These are phyloP conservation scores for Triplophysa rosa DNA, from an alignment of 2,113 vertebrate genomes.

Conservation along the genomic window DNA sequence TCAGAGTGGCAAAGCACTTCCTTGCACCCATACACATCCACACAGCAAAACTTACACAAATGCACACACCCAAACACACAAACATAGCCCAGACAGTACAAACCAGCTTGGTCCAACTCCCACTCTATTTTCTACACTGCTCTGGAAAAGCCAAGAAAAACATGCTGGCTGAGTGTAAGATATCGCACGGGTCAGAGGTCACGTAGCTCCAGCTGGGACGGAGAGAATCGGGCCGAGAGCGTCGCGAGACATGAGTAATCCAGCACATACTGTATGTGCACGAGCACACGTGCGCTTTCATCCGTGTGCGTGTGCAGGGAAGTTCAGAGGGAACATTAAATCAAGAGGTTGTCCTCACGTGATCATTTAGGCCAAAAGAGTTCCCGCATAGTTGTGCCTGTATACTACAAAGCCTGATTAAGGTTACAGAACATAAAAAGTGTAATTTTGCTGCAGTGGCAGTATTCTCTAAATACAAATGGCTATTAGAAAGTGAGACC, in stretches of 20 bases:
- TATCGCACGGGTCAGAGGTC: slow-evolving; percentile 50
- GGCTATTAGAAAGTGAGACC: background rate
- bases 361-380: background rate
- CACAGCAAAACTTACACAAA: slow-evolving; percentile 7
- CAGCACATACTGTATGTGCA: slow-evolving; percentile 17
- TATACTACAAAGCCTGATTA: background rate
- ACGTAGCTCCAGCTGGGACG: slow-evolving; percentile 42
- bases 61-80: slow-evolving; percentile 28
- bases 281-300: slow-evolving; percentile 19
- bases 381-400: background rate
- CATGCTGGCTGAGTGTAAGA: slow-evolving; percentile 51
- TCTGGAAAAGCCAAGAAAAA: slow-evolving; percentile 59
- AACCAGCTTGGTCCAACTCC: slow-evolving; percentile 45
- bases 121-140: slow-evolving; percentile 51
- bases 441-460: background rate
- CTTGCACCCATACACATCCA: slow-evolving; percentile 16
- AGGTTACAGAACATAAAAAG: background rate
- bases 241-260: slow-evolving; percentile 5
- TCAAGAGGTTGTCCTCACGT: slow-evolving; percentile 19
- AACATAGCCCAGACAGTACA: slow-evolving; percentile 42
- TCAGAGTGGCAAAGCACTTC: slow-evolving; percentile 30
- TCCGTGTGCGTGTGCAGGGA: background rate
- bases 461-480: background rate
- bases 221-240: slow-evolving; percentile 20
- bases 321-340: slow-evolving; percentile 31